A percentile compares a stretch with the other conserved stretches of the same genome.
phyloP scores from a whole-genome alignment of 2,797 vertebrate species.

The Falco concolor region DNA sequence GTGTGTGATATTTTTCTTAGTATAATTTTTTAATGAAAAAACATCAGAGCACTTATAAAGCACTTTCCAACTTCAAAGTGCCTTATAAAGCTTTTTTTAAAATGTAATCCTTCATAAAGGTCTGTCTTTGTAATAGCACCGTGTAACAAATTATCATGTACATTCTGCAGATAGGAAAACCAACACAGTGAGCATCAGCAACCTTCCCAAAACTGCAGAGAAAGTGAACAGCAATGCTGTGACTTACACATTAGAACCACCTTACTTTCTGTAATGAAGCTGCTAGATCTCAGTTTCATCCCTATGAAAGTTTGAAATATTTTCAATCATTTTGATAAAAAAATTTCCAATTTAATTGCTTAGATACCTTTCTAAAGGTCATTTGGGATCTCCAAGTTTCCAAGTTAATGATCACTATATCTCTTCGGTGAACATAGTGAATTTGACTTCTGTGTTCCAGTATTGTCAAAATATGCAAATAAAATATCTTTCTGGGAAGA shows the following conservation, averaged over 20 bases:
- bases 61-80: slow-evolving; percentile 25
- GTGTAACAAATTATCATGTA: not conserved
- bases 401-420: not conserved
- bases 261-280: not conserved
- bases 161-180: not conserved
- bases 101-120: not conserved
- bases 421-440: not conserved
- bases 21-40: slow-evolving; percentile 38
- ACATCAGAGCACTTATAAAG: slow-evolving; percentile 34
- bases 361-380: not conserved
- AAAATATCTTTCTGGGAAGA: slow-evolving; percentile 14
- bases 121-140: not conserved
- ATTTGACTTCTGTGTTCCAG: not conserved
- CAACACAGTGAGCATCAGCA: not conserved
- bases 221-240: not conserved
- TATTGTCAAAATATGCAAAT: slow-evolving; percentile 43
- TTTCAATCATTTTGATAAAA: not conserved
- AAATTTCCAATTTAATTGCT: not conserved
- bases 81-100: not conserved
- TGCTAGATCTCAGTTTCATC: not conserved
- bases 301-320: not conserved
- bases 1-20: not conserved
- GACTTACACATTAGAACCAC: not conserved
- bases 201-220: not conserved
- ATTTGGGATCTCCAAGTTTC: not conserved